Evolutionary conservation across 2,888 invertebrate species (phyloP).

Genomic region (Cepaea hortensis): DNA sequence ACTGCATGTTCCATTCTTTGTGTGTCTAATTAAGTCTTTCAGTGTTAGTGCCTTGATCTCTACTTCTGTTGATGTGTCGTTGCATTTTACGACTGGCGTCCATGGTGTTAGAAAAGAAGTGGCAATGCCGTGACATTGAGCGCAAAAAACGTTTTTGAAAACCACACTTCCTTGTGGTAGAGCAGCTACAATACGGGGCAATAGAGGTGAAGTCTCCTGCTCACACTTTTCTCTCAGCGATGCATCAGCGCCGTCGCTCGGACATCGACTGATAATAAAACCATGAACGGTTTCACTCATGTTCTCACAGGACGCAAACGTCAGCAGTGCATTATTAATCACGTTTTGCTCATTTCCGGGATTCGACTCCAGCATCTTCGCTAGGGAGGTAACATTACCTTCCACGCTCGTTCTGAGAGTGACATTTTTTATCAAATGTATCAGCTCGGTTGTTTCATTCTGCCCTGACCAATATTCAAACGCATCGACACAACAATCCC

Average conservation of each 20-base stretch:
- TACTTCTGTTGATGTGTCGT: not conserved
- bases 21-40: not conserved
- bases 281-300: not conserved
- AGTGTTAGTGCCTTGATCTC: not conserved
- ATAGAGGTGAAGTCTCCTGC: not conserved
- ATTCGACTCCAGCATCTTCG: not conserved
- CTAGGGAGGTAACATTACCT: not conserved
- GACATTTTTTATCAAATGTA: not conserved
- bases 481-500: constrained; percentile 27
- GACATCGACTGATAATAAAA: constrained; percentile 11
- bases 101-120: not conserved
- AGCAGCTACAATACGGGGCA: not conserved
- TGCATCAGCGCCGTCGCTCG: not conserved
- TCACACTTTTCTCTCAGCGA: not conserved
- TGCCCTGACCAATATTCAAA: not conserved
- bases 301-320: not conserved
- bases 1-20: not conserved
- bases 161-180: not conserved
- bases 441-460: not conserved
- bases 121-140: constrained; percentile 17
- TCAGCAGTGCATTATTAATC: not conserved
- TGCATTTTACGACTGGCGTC: not conserved
- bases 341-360: not conserved
- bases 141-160: constrained; percentile 33
- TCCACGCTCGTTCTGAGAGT: not conserved